Evolutionary conservation across 2,888 invertebrate species (phyloP).

Genomic region (Brachyopa scutellaris): DNA sequence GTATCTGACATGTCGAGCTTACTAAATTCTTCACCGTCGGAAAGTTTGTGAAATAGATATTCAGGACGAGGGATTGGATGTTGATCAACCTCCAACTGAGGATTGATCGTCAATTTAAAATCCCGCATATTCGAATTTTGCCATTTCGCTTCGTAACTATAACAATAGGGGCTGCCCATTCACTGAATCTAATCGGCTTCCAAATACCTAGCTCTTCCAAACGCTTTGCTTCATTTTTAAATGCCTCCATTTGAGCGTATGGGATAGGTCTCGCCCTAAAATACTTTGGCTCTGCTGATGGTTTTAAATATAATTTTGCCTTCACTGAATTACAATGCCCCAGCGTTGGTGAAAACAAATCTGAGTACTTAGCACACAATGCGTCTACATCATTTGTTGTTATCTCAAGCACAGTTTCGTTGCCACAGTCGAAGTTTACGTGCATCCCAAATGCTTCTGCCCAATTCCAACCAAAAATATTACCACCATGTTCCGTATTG

Average conservation of each 20-base stretch:
- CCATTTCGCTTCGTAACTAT: conserved; percentile 76
- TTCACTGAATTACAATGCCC: no score
- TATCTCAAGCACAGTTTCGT: not conserved
- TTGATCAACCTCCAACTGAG: conserved; percentile 73
- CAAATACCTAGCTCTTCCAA: conserved; percentile 53
- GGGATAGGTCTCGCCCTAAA: conserved; percentile 73
- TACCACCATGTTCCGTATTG: not conserved
- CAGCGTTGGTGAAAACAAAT: not conserved
- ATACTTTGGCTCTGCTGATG: conserved; percentile 65
- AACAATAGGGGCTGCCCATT: conserved; percentile 77
- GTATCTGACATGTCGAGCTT: conserved; percentile 70
- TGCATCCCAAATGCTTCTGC: conserved; percentile 25
- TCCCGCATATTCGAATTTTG: conserved; percentile 73
- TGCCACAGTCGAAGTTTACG: not conserved
- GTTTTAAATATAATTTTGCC: conserved; percentile 68
- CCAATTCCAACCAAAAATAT: conserved; percentile 35
- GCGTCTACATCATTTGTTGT: conserved; percentile 6
- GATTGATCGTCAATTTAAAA: conserved; percentile 74
- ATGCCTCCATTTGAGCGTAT: conserved; percentile 66
- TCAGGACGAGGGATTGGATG: conserved; percentile 44
- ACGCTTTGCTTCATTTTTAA: conserved; percentile 68
- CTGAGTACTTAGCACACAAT: conserved; percentile 3
- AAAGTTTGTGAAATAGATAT: conserved; percentile 73
- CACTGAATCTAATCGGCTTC: conserved; percentile 73
- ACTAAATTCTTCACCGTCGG: conserved; percentile 41